These are phyloP conservation scores for Lagopus muta DNA, from an alignment of 2,113 vertebrate species.

Conservation along the genomic window DNA sequence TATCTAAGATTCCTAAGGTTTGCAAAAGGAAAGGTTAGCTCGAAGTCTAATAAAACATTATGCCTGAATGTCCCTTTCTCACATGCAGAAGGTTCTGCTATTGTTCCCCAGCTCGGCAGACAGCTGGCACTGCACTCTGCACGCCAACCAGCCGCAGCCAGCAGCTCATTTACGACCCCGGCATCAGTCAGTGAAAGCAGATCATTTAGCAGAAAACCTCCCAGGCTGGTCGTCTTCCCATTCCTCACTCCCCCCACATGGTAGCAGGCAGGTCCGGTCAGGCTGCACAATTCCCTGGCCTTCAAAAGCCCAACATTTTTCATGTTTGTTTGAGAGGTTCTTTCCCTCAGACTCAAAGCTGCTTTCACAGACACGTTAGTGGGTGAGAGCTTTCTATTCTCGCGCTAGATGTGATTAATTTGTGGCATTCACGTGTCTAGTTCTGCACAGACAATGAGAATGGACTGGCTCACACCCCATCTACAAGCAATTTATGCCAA, in stretches of 20 bases:
- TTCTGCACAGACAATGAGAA: slow-evolving; percentile 85
- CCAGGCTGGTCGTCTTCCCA: slow-evolving; percentile 77
- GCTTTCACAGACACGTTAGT: slow-evolving; percentile 78
- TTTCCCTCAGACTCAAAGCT: slow-evolving; percentile 74
- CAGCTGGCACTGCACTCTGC: slow-evolving; percentile 89
- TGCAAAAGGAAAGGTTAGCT: slow-evolving; percentile 61
- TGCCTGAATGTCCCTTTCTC: slow-evolving; percentile 66
- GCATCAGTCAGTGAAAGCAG: slow-evolving; percentile 79
- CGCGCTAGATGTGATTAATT: slow-evolving; percentile 91
- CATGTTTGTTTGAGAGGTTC: slow-evolving; percentile 82
- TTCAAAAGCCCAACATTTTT: slow-evolving; percentile 86
- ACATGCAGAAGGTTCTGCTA: slow-evolving; percentile 73
- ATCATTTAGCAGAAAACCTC: slow-evolving; percentile 79
- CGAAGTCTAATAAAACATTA: slow-evolving; percentile 64
- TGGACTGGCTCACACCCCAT: slow-evolving; percentile 87
- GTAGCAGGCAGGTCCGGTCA: slow-evolving; percentile 79
- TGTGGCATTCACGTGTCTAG: slow-evolving; percentile 86
- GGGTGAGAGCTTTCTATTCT: slow-evolving; percentile 84
- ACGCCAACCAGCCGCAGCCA: slow-evolving; percentile 80
- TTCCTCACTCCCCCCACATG: slow-evolving; percentile 78
- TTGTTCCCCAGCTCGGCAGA: slow-evolving; percentile 78
- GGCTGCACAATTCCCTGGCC: slow-evolving; percentile 74
- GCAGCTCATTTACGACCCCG: slow-evolving; percentile 80
- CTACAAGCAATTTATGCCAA: slow-evolving; percentile 81
- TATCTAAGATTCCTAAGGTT: slow-evolving; percentile 55